A percentile compares a stretch with the other conserved stretches of the same genome.
These are phyloP conservation scores for Hemibagrus wyckioides DNA, from an alignment of 2,113 vertebrate species.

Conservation along the genomic window DNA sequence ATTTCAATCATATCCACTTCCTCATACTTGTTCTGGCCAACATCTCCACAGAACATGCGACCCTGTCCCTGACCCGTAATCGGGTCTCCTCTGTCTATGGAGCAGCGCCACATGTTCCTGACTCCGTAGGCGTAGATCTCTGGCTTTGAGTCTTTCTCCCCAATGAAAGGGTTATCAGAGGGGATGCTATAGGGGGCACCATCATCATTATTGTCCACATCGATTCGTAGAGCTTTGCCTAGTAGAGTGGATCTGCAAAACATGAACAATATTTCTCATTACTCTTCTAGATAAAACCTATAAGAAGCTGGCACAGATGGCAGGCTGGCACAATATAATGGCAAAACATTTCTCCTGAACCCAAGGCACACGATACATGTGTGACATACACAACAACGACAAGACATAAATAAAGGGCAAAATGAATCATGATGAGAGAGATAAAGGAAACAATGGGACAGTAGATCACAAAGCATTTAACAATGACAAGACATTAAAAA, in stretches of 20 bases:
- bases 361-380: too few relatives aligned
- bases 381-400: background rate
- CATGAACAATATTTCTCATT: background rate
- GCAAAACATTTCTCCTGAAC: too few relatives aligned
- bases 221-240: slow-evolving; percentile 77
- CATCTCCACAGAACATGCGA: slow-evolving; percentile 79
- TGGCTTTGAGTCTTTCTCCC: slow-evolving; percentile 65
- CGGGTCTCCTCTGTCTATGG: slow-evolving; percentile 77
- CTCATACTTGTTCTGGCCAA: slow-evolving; percentile 82
- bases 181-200: slow-evolving; percentile 76
- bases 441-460: background rate
- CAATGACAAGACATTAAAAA: background rate
- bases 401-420: background rate
- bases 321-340: background rate
- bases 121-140: slow-evolving; percentile 81
- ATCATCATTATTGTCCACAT: slow-evolving; percentile 71
- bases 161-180: slow-evolving; percentile 78
- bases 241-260: slow-evolving; percentile 74
- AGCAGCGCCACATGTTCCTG: slow-evolving; percentile 84
- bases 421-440: background rate
- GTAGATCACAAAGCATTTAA: background rate
- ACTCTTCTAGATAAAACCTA: background rate
- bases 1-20: slow-evolving; percentile 79
- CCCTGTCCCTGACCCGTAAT: slow-evolving; percentile 66
- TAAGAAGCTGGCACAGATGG: background rate